A percentile compares a stretch with the other conserved stretches of the same genome.
Conservation (phyloP, 2,888 invertebrate species). For the Merodon equestris region DNA sequence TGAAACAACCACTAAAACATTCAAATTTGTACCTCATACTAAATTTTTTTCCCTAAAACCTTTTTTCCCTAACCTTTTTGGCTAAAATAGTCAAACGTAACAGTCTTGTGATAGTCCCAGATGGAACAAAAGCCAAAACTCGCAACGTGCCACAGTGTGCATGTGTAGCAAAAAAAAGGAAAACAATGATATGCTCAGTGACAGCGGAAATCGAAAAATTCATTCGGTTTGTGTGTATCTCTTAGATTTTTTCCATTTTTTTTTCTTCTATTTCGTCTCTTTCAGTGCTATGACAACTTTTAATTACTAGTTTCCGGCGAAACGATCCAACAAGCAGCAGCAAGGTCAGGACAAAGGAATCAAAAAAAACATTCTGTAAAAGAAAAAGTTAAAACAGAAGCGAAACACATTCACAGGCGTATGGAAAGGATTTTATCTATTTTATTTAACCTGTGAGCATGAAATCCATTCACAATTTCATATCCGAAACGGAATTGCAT, state of each 20-base stretch:
- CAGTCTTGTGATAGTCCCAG: too few species aligned
- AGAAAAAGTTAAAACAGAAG: too few species aligned
- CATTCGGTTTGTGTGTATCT: slow-evolving; percentile 14
- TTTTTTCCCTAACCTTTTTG: too few species aligned
- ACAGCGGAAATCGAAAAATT: slow-evolving; percentile 35
- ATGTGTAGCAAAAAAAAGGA: background rate
- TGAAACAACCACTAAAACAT: too few species aligned
- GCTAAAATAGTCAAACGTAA: too few species aligned
- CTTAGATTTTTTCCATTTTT: slow-evolving; percentile 27
- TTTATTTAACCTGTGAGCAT: slow-evolving; percentile 56
- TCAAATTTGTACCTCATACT: too few species aligned
- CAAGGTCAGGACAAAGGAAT: slow-evolving; percentile 16
- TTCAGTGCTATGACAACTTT: slow-evolving; percentile 52
- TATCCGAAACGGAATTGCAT: slow-evolving; percentile 60
- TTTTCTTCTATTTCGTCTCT: slow-evolving; percentile 37
- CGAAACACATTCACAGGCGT: background rate
- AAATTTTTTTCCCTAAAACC: too few species aligned
- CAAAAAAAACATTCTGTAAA: background rate
- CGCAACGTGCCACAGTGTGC: background rate
- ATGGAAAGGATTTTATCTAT: slow-evolving; percentile 39
- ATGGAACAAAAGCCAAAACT: too few species aligned
- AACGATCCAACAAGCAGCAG: slow-evolving; percentile 28
- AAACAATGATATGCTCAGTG: slow-evolving; percentile 59
- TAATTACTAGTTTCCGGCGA: slow-evolving; percentile 45
- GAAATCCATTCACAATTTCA: slow-evolving; percentile 61